Evolutionary conservation across 2,888 invertebrate species (phyloP), one percentile per base, ranked within the genome.

Genomic region (Eueremaeus valkanovi): DNA sequence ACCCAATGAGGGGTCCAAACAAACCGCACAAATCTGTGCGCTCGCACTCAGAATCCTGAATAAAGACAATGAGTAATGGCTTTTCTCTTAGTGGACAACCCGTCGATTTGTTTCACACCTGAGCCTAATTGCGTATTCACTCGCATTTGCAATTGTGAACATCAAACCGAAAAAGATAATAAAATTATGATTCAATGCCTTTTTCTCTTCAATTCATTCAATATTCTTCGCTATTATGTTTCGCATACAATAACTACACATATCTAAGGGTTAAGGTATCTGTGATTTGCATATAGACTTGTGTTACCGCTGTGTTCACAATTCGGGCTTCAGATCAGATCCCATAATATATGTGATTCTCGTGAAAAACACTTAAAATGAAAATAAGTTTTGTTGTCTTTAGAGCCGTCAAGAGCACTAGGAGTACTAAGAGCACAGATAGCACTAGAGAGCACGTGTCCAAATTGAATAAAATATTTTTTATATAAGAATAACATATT

Each of bases 101-200:
- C 42, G 68, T 68, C 24, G 68, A n/a, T 33, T 24, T 42, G 68
- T 68, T 66, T 66, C 66, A 66, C 66, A 66, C 66, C 66, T 66
- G 66, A 66, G 66, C 36, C 66, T 66, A 66, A 66, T 66, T 66
- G 66, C 33, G 18, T 68, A 42, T 68, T 40, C 68, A 68, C 11
- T 36, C 18, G n/a, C n/a, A 16, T 68, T 40, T 42, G 42, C 68
- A 42, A 42, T 42, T 8, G 42, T 42, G 21, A n/a, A 68, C 68
- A 68, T 63, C 63, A 63, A 63, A 63, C 16, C 31, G n/a, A 21
- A 68, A 21, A 36, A 68, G 27, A 68, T 42, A n/a, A 42, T 68
- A 42, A 68, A 68, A 68, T 42, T 21, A 36, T 68, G n/a, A 21
- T 33, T n/a, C 3, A 24, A 24, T 68, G 36, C 42, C 11, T 21